A percentile compares a stretch with the other conserved stretches of the same genome.
Evolutionary conservation across 2,113 vertebrate genomes (phyloP).

Genomic region (Lota lota): DNA sequence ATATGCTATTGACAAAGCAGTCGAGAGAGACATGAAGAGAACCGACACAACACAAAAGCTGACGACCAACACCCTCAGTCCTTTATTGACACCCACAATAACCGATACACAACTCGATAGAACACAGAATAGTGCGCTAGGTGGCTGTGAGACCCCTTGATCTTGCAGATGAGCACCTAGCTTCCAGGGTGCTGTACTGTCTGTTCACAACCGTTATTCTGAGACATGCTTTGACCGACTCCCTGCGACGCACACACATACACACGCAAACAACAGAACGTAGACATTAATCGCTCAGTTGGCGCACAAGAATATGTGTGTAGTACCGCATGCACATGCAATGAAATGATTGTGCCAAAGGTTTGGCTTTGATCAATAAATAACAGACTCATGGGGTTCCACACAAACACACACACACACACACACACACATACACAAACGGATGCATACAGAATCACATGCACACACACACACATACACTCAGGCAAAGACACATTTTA

Average conservation of each 20-base stretch:
- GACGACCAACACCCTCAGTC: too few relatives aligned
- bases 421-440: too few relatives aligned
- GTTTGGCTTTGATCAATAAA: slow-evolving; percentile 51
- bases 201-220: slow-evolving; percentile 37
- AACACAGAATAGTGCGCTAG: background rate
- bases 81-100: too few relatives aligned
- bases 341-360: slow-evolving; percentile 6
- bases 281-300: background rate
- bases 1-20: too few relatives aligned
- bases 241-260: slow-evolving; percentile 11
- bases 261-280: background rate
- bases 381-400: slow-evolving; percentile 29
- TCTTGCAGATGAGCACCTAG: slow-evolving; percentile 23
- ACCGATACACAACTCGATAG: too few relatives aligned
- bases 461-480: background rate
- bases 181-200: slow-evolving; percentile 49
- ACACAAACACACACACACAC: background rate
- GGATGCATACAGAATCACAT: background rate
- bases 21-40: too few relatives aligned
- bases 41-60: too few relatives aligned
- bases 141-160: slow-evolving; percentile 35
- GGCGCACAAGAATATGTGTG: background rate
- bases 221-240: slow-evolving; percentile 12
- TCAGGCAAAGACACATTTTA: background rate
- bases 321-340: slow-evolving; percentile 12